A percentile compares a stretch with the other conserved stretches of the same genome.
These are phyloP conservation scores for Mamestra brassicae DNA, from an alignment of 2,888 invertebrate species.

Conservation along the genomic window DNA sequence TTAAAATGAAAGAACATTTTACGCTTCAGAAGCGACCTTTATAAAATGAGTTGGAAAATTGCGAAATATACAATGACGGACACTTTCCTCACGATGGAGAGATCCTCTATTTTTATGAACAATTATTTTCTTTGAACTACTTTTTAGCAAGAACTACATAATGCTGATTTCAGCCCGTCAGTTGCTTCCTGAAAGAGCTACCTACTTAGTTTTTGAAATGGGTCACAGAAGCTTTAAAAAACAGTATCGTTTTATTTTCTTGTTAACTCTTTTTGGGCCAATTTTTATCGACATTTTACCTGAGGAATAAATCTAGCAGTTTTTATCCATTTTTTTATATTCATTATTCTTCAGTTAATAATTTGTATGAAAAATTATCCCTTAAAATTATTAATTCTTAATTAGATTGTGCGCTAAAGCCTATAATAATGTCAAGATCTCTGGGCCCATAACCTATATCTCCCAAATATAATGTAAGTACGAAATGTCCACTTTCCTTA, in stretches of 20 bases:
- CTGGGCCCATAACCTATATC: background rate
- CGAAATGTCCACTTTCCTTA: background rate
- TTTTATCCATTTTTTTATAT: too few species aligned
- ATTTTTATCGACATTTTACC: too few species aligned
- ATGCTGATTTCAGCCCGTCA: background rate
- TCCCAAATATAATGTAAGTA: background rate
- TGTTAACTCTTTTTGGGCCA: too few species aligned
- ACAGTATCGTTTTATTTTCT: background rate
- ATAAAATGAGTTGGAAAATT: conserved; percentile 75
- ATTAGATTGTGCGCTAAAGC: too few species aligned
- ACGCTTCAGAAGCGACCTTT: conserved; percentile 69
- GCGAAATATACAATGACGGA: conserved; percentile 70
- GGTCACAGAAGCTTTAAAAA: background rate
- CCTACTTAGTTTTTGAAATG: too few species aligned
- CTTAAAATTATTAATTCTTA: too few species aligned
- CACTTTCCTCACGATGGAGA: conserved; percentile 54
- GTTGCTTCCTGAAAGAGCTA: background rate
- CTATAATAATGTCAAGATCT: background rate
- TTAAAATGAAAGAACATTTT: conserved; percentile 74
- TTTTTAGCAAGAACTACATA: conserved; percentile 1
- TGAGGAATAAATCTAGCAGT: too few species aligned
- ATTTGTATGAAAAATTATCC: too few species aligned
- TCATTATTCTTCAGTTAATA: too few species aligned
- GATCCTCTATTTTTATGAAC: conserved; percentile 56
- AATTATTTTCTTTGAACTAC: conserved; percentile 39